These are phyloP conservation scores for Drosophila prostipennis DNA, from an alignment of 2,888 invertebrate genomes.

Conservation along the genomic window DNA sequence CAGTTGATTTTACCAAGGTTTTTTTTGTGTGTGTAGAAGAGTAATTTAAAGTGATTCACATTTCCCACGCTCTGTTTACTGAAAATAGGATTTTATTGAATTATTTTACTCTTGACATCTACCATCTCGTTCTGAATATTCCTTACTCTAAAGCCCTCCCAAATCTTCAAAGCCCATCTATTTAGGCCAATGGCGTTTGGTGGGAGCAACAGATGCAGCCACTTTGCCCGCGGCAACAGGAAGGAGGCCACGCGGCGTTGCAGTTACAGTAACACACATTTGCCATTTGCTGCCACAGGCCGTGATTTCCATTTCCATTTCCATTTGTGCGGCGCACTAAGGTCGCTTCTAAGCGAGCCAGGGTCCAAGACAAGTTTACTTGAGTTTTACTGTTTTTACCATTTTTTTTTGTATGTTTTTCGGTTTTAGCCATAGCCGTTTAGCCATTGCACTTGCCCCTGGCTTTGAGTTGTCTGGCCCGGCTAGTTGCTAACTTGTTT, in stretches of 20 bases:
- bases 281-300: conserved; percentile 63
- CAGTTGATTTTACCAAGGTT: too few species aligned
- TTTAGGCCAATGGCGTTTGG: conserved; percentile 30
- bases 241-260: conserved; percentile 54
- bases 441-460: conserved; percentile 76
- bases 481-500: conserved; percentile 48
- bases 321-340: conserved; percentile 61
- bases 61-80: too few species aligned
- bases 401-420: not conserved
- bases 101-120: not conserved
- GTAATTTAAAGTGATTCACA: too few species aligned
- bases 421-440: conserved; percentile 43
- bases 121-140: not conserved
- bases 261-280: conserved; percentile 79
- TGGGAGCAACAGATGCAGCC: conserved; percentile 15
- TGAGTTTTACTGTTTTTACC: conserved; percentile 15
- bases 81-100: too few species aligned
- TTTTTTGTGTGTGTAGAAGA: too few species aligned
- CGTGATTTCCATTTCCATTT: conserved; percentile 79
- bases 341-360: conserved; percentile 59
- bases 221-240: conserved; percentile 56
- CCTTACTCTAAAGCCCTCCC: too few species aligned
- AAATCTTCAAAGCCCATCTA: conserved; percentile 12
- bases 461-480: conserved; percentile 71
- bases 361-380: conserved; percentile 72